These are phyloP conservation scores for Pemphigus obesinymphae DNA, from an alignment of 1,140 invertebrate genomes.

Conservation along the genomic window DNA sequence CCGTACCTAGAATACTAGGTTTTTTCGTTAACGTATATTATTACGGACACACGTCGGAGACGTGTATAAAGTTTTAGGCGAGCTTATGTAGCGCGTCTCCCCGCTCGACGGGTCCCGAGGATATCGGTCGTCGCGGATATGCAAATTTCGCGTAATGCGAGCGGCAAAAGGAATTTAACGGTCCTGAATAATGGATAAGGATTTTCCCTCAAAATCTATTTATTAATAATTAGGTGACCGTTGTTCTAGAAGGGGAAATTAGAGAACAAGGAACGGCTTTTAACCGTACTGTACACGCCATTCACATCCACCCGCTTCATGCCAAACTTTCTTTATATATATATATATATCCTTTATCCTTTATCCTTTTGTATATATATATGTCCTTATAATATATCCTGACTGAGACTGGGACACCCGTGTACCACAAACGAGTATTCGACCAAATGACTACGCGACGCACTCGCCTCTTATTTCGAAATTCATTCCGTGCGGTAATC, in stretches of 20 bases:
- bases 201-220: constrained; percentile 8
- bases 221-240: constrained; percentile 20
- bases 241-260: constrained; percentile 10
- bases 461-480: not conserved
- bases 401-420: too few species aligned
- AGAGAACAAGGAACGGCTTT: constrained; percentile 31
- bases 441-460: too few species aligned
- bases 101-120: not conserved
- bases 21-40: too few species aligned
- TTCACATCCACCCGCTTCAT: not conserved
- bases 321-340: too few species aligned
- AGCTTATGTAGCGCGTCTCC: not conserved
- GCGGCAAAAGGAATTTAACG: not conserved
- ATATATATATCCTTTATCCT: too few species aligned
- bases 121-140: not conserved
- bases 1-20: too few species aligned
- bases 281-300: not conserved
- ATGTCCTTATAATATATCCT: too few species aligned
- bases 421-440: too few species aligned
- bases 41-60: too few species aligned
- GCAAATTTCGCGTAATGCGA: not conserved
- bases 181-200: constrained; percentile 23
- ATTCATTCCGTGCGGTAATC: not conserved
- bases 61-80: not conserved
- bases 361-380: too few species aligned